These are phyloP conservation scores for Olivierus martensii DNA, from an alignment of 1,140 invertebrate genomes.

Conservation along the genomic window DNA sequence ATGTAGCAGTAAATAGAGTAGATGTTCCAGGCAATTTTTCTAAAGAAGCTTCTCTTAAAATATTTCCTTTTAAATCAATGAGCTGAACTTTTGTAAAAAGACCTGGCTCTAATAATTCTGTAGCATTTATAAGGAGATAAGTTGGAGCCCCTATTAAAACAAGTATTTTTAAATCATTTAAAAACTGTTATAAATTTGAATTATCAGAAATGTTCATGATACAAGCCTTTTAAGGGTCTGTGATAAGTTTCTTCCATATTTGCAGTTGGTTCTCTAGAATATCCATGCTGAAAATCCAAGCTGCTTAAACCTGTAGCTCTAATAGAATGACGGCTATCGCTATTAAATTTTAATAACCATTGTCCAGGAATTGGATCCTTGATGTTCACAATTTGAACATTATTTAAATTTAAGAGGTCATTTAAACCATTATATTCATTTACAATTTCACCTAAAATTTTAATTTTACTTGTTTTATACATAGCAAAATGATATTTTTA, in stretches of 20 bases:
- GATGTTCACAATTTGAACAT: constrained; percentile 45
- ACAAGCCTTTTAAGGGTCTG: constrained; percentile 43
- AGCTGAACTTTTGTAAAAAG: constrained; percentile 34
- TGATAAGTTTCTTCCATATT: constrained; percentile 40
- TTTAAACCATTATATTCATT: constrained; percentile 32
- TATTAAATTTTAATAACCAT: constrained; percentile 44
- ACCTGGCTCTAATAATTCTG: constrained; percentile 28
- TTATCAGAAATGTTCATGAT: background rate
- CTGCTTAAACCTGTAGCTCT: constrained; percentile 48
- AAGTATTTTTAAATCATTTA: background rate
- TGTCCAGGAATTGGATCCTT: constrained; percentile 46
- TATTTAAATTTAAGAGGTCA: constrained; percentile 43
- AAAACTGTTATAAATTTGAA: background rate
- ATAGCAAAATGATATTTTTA: no score
- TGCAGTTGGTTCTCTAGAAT: constrained; percentile 39
- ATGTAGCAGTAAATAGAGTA: constrained; percentile 34
- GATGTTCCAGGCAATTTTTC: constrained; percentile 23
- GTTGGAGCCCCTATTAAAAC: constrained; percentile 32
- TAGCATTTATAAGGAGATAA: constrained; percentile 36
- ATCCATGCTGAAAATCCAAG: constrained; percentile 49
- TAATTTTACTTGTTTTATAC: no score
- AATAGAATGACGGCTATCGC: constrained; percentile 44
- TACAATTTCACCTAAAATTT: constrained; percentile 28
- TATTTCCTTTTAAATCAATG: constrained; percentile 34
- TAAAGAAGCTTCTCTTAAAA: constrained; percentile 30